phyloP scores from a whole-genome alignment of 1,140 invertebrate species.

The Gryllus bimaculatus region DNA sequence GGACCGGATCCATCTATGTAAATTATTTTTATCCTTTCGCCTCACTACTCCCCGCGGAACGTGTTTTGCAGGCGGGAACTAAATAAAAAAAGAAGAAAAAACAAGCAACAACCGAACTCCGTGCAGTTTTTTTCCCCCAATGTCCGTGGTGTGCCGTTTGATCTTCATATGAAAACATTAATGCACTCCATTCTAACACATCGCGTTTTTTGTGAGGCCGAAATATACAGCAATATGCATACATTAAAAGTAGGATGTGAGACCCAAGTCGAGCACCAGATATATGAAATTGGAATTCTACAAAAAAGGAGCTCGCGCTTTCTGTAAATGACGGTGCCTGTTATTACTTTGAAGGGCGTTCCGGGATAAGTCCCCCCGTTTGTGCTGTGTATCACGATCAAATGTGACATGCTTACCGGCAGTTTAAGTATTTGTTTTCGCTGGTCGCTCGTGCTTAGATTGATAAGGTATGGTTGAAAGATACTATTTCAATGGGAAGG shows the following conservation, averaged over 20 bases:
- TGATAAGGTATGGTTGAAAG: too few species aligned
- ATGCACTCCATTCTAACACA: neutral
- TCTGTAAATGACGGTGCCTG: neutral
- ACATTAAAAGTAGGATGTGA: neutral
- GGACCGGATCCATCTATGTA: neutral
- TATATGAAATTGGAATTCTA: slow-evolving; percentile 6
- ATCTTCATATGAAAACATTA: slow-evolving; percentile 2
- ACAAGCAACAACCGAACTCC: neutral
- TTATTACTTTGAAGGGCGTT: neutral
- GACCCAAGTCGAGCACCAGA: neutral
- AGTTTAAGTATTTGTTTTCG: too few species aligned
- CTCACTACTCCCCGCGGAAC: neutral
- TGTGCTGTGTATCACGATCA: neutral
- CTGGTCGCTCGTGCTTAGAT: too few species aligned
- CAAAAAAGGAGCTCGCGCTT: neutral
- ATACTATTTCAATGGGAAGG: too few species aligned
- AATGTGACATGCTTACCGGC: neutral
- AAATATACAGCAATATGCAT: neutral
- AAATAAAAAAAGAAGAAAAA: too few species aligned
- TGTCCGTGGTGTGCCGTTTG: neutral
- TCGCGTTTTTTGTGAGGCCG: neutral
- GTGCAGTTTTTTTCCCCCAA: neutral
- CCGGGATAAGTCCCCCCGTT: neutral
- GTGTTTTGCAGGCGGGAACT: neutral
- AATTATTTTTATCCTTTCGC: neutral